Percentiles rank a stretch among this genome's conserved stretches.
Conservation (phyloP, 2,888 invertebrate species). For the Noctua janthina region DNA sequence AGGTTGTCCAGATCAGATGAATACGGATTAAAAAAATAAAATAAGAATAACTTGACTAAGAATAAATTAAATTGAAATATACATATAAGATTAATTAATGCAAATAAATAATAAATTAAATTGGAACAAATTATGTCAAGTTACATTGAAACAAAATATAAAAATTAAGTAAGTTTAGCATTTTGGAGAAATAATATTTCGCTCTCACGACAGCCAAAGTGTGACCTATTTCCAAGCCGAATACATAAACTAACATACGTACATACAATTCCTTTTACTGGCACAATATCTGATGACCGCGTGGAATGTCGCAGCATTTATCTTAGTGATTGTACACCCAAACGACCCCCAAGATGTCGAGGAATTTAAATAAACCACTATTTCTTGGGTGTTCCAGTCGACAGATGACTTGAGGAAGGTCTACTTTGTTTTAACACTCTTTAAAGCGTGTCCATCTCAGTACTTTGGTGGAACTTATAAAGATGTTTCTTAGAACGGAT, state of each 20-base stretch:
- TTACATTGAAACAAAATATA: too few species aligned
- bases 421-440: background rate
- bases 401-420: slow-evolving; percentile 27
- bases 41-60: too few species aligned
- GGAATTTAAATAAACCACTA: slow-evolving; percentile 67
- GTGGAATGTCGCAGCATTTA: slow-evolving; percentile 53
- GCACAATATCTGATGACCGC: slow-evolving; percentile 54
- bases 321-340: slow-evolving; percentile 59
- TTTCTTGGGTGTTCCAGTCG: slow-evolving; percentile 42
- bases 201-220: background rate
- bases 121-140: too few species aligned
- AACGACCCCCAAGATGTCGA: slow-evolving; percentile 61
- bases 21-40: too few species aligned
- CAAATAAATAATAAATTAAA: too few species aligned
- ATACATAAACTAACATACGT: slow-evolving; percentile 11
- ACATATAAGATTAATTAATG: too few species aligned
- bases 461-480: background rate
- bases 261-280: slow-evolving; percentile 38
- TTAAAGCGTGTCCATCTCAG: background rate
- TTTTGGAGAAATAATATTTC: background rate
- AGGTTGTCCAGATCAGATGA: too few species aligned
- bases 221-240: slow-evolving; percentile 11
- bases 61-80: too few species aligned
- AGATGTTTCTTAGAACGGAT: background rate
- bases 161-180: background rate